phyloP scores from a whole-genome alignment of 2,113 vertebrate genomes.

The Nycticryphes semicollaris region DNA sequence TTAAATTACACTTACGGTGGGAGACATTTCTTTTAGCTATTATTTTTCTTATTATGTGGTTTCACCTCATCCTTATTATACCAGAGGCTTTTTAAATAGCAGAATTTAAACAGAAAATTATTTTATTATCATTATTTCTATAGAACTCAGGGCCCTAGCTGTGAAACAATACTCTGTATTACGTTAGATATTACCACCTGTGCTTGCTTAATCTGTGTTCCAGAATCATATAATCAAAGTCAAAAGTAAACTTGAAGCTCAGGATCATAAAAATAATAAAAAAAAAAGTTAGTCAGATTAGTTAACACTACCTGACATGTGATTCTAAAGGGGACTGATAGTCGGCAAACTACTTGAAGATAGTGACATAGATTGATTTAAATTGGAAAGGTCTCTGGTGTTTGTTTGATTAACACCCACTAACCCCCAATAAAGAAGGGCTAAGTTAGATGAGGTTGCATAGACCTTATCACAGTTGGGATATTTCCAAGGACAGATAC shows the following conservation, averaged over 20 bases:
- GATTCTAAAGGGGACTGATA: not conserved
- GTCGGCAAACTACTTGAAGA: not conserved
- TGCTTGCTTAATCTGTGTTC: not conserved
- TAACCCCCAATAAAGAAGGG: not conserved
- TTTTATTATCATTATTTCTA: not conserved
- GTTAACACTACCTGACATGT: not conserved
- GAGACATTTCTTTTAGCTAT: not conserved
- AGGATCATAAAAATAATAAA: not conserved
- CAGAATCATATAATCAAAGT: not conserved
- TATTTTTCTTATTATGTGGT: not conserved
- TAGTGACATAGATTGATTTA: not conserved
- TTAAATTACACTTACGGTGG: not conserved
- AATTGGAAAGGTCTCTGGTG: not conserved
- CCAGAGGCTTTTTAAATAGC: not conserved
- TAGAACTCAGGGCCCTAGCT: not conserved
- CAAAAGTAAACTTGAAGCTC: not conserved
- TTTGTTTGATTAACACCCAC: not conserved
- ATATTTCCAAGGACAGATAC: not conserved
- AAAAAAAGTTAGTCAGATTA: not conserved
- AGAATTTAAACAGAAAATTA: not conserved
- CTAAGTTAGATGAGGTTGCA: not conserved
- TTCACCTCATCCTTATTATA: not conserved
- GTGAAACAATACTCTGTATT: not conserved
- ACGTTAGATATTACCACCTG: not conserved
- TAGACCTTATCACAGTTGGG: not conserved